Evolutionary conservation across 2,888 invertebrate species (phyloP).

Genomic region (Athrips mouffetella): DNA sequence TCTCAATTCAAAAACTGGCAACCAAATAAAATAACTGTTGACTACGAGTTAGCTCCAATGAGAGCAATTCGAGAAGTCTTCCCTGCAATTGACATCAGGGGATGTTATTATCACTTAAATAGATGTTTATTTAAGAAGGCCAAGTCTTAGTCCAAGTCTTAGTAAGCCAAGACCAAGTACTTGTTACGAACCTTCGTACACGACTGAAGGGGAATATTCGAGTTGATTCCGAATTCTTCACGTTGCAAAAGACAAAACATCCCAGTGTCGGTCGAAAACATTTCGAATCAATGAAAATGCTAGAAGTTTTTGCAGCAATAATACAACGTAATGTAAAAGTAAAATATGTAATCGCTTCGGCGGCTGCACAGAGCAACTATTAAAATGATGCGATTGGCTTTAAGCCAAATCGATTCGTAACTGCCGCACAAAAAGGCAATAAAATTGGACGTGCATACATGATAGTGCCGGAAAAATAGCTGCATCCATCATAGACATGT

Average conservation of each 20-base stretch:
- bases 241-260: too few relatives aligned
- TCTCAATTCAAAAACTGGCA: not conserved
- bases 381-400: constrained; percentile 71
- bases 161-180: too few relatives aligned
- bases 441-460: constrained; percentile 68
- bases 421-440: constrained; percentile 73
- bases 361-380: constrained; percentile 52
- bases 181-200: too few relatives aligned
- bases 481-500: constrained; percentile 57
- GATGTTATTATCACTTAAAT: constrained; percentile 11
- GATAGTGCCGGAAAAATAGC: constrained; percentile 65
- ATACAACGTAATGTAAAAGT: constrained; percentile 9
- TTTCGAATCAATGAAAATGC: constrained; percentile 1
- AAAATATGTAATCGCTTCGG: constrained; percentile 34
- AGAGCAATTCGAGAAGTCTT: constrained; percentile 9
- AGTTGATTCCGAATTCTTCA: too few relatives aligned
- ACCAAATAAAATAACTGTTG: constrained; percentile 10
- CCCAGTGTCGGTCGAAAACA: not conserved
- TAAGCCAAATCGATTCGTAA: constrained; percentile 75
- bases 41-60: constrained; percentile 14
- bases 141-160: too few relatives aligned
- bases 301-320: not conserved
- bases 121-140: not conserved
- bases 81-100: not conserved
- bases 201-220: not conserved